Evolutionary conservation across 2,888 invertebrate species (phyloP).

Genomic region (Acrocyrtus sp.): DNA sequence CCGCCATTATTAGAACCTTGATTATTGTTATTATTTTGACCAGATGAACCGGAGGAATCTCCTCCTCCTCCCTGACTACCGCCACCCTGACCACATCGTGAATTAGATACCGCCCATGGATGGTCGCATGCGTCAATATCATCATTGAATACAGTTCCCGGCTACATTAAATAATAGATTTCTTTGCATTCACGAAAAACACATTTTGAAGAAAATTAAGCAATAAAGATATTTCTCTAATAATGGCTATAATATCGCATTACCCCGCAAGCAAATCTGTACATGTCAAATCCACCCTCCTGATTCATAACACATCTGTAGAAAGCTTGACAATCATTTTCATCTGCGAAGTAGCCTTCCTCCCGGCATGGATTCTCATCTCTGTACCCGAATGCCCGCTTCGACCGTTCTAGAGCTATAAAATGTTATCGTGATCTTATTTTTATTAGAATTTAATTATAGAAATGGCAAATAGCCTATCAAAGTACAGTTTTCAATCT

Average conservation of each 20-base stretch:
- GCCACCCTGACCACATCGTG: conserved; percentile 44
- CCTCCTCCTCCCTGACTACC: conserved; percentile 6
- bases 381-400: conserved; percentile 4
- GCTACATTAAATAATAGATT: no score
- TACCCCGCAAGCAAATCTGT: conserved; percentile 54
- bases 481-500: not conserved
- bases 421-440: not conserved
- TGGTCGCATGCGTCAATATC: conserved; percentile 56
- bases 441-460: not conserved
- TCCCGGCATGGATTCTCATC: conserved; percentile 32
- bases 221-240: no score
- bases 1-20: conserved; percentile 11
- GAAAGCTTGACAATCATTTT: conserved; percentile 55
- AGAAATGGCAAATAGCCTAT: no score
- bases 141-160: conserved; percentile 60
- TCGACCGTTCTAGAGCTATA: conserved; percentile 5
- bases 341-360: conserved; percentile 55
- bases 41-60: conserved; percentile 13
- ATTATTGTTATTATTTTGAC: conserved; percentile 4
- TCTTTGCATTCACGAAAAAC: no score
- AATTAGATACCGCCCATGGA: conserved; percentile 55
- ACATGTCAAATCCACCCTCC: conserved; percentile 48
- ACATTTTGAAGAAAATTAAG: no score
- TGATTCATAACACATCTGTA: conserved; percentile 52
- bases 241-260: no score